Base-by-base conservation (phyloP, 2,888 invertebrate species). In the Crossocerus cetratus region DNA sequence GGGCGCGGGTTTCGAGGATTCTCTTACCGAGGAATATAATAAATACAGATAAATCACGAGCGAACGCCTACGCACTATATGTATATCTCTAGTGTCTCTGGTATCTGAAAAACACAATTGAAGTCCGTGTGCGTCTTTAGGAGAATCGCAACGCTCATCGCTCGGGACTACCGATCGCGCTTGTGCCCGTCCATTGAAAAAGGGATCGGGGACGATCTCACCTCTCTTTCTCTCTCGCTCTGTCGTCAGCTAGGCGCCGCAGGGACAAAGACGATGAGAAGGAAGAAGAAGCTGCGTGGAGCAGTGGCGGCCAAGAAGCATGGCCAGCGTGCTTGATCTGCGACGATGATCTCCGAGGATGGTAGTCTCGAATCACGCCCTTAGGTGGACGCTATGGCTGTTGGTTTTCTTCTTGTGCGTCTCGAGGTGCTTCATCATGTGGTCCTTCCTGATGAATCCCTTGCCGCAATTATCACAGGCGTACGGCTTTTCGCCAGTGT, bases 381-480 rank as follows among this genome's bases (percentile, higher is more conserved):
- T 82, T 56, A 86, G 76, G 70, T 85, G 86, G 76, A 91, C 75
- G 83, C 87, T 85, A 64, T 88, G 82, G 78, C 80, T 83, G 78
- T 86, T 86, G 90, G 91, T 87, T 86, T 94, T 94, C 88, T 93
- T 94, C 65, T 92, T 92, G 91, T 97, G 97, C 63, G 96, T 96
- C 83, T 95, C 95, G 82, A 93, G 92, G 90, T 97, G 97, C 90
- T 97, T 97, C 80, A 96, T 93, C 96, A 97, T 96, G 91, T 97
- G 97, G 91, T 97, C 97, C 91, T 96, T 96, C 81, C 97, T 93
- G 84, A 96, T 96, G 90, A 97, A 97, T 62, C 96, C 96, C 90
- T 97, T 97, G 74, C 94, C 94, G 90, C 97, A 97, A 76, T 93
- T 93, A 82, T 94, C 93, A 91, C 97, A 97, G 77, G 93, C 92